Conservation (phyloP, 2,113 vertebrate genomes). For the Pangasianodon hypophthalmus region DNA sequence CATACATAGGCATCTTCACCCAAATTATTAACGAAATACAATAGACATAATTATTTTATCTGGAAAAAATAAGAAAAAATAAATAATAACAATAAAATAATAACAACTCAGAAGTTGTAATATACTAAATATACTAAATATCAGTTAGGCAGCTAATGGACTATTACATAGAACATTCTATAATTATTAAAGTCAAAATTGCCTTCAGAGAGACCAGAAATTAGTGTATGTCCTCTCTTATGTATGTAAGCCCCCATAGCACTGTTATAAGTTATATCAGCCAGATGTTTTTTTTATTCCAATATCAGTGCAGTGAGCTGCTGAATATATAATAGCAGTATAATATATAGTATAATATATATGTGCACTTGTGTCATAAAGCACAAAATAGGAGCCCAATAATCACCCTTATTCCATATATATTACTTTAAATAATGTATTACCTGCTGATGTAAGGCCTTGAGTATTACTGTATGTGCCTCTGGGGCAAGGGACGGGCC, state of each 20-base stretch:
- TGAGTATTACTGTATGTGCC: constrained; percentile 71
- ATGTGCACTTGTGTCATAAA: neutral
- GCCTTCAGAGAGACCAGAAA: neutral
- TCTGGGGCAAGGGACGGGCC: constrained; percentile 71
- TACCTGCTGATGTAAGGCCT: constrained; percentile 72
- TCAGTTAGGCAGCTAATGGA: neutral
- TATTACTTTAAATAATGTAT: constrained; percentile 18
- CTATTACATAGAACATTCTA: neutral
- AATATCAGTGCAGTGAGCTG: neutral
- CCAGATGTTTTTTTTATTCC: neutral
- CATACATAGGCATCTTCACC: neutral
- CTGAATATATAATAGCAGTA: neutral
- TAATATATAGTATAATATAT: neutral
- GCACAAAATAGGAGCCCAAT: neutral
- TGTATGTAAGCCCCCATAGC: neutral
- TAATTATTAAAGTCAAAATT: neutral
- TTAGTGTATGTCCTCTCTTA: neutral
- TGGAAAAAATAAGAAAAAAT: neutral
- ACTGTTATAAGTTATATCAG: neutral
- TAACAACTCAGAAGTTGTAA: too few relatives aligned
- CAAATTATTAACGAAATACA: neutral
- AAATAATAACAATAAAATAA: too few relatives aligned
- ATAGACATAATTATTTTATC: neutral
- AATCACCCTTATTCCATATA: neutral
- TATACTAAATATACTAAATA: neutral